Base-by-base conservation (phyloP, 2,797 vertebrate species). In the Labeo calbasu region DNA sequence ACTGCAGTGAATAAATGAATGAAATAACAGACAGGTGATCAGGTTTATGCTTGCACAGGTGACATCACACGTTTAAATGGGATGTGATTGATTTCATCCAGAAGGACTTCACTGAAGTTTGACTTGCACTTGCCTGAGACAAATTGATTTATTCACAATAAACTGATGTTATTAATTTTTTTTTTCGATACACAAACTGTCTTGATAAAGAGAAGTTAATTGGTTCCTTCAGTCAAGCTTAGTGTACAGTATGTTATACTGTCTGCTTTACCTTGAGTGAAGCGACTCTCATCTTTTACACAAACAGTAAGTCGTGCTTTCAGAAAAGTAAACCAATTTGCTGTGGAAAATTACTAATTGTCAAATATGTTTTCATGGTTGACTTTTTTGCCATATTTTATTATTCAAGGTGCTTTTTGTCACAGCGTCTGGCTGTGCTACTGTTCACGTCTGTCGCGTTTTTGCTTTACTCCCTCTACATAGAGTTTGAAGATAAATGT, bases 401-500 rank as follows among this genome's bases (percentile, higher is more conserved):
- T 68, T 83, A 76, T 69, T 57, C 19, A 9, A 15, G 36, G 17
- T 46, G 15, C 59, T 75, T 81, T 83, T 55, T 57, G 65, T 59
- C 63, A 48, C 36, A 40, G 43, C 40, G 23, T 77, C 51, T 83
- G 23, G 63, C 51, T 76, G 15, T 51, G 57, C 43, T 55, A 73
- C 80, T 66, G 32, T 72, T 65, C 53, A 53, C 5, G 25, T 53
- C 36, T 8, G 19, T 73, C 46, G 23, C 28, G 53, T 43, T 70
- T 78, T 72, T 66, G 32, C 71, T 69, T 79, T 75, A 77, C 73
- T 65, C 59, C 21, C 14, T 82, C 66, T 61, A 76, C 48, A n/a
- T 43, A 43, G 51, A 0, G 68, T 43, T 78, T 79, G 73, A 70
- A 83, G 82, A 83, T 83, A 83, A 83, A 77, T 77, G 73, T 83